Percentiles rank a stretch among this genome's conserved stretches.
Conservation (phyloP, 2,113 vertebrate species). For the Capra hircus region DNA sequence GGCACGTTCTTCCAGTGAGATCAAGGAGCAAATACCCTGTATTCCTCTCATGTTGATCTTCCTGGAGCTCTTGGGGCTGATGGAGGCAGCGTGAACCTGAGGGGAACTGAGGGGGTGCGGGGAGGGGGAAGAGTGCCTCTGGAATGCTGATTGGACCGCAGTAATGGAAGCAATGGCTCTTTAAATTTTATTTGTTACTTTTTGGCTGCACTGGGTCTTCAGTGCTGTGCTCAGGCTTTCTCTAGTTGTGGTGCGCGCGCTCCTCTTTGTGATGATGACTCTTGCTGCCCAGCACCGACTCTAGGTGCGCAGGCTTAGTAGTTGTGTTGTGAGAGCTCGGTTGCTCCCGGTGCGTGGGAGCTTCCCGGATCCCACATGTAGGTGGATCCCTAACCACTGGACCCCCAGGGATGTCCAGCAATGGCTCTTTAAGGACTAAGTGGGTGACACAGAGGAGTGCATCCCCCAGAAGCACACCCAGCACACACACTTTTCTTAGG, state of each 20-base stretch:
- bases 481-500: background rate
- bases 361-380: background rate
- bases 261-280: background rate
- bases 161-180: background rate
- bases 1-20: background rate
- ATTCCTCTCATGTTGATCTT: background rate
- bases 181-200: background rate
- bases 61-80: background rate
- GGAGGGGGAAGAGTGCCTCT: background rate
- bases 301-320: background rate
- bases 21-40: background rate
- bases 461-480: background rate
- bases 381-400: background rate
- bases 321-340: accelerated
- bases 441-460: background rate
- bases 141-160: background rate
- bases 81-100: background rate
- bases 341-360: background rate
- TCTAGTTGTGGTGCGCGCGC: background rate
- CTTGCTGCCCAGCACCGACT: background rate
- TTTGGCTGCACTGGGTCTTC: background rate
- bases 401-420: background rate
- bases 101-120: background rate
- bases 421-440: background rate
- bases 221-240: background rate